Base-by-base conservation (phyloP, 2,888 invertebrate genomes). In the Salpingus planirostris region DNA sequence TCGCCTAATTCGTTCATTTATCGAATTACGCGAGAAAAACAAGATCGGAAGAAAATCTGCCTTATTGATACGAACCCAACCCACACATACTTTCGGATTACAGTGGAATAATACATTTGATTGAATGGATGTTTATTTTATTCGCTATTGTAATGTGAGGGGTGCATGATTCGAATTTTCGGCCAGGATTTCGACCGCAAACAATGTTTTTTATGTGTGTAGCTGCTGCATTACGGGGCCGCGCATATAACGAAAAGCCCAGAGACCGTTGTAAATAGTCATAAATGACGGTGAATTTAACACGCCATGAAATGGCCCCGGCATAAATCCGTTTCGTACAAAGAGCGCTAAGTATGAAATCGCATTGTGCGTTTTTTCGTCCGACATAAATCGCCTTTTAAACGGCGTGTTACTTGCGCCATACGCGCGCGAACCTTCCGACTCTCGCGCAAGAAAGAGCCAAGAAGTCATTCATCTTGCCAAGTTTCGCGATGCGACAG, bases 311-410 rank as follows among this genome's bases (percentile, higher is more conserved):
- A 36, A 33, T 14, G 15, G 13, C n/a, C n/a, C n/a, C 24, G 18
- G 13, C 13, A 29, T 33, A 33, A 33, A 33, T 33, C 24, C 28
- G 24, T 25, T 24, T 28, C 29, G 21, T 29, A 29, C 33, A 25
- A 29, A 32, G n/a, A 33, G 29, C 33, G 15, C 15, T 25, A 30
- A 35, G 35, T 35, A 36, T 36, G 31, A 36, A 36, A 36, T 31
- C 31, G 29, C 27, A 35, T 35, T 30, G 30, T 26, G 27, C n/a
- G 22, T 15, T 36, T 36, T 36, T 50, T 52, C 44, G 38, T n/a
- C n/a, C 39, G 44, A 41, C 48, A 54, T 51, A 54, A 51, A 52
- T 54, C 50, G 47, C 46, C 39, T 49, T 54, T 54, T 54, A 51
- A 55, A 52, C 49, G 50, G 44, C 37, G 32, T 33, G 41, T 43